A percentile compares a stretch with the other conserved stretches of the same genome.
Conservation (phyloP, 2,797 vertebrate species). For the Syncerus caffer region DNA sequence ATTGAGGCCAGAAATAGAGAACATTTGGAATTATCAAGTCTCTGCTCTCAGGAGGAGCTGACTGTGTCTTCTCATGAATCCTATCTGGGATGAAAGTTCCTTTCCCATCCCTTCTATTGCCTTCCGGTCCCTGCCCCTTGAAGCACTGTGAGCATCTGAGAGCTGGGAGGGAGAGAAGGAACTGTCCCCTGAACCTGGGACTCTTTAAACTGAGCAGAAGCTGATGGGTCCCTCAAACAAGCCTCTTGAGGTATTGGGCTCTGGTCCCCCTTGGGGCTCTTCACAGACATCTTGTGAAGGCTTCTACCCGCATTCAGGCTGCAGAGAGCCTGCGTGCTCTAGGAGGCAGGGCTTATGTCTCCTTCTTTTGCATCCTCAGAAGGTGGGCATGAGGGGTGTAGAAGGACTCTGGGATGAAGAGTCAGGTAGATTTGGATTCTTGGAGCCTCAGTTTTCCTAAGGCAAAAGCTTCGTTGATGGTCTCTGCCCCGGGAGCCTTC, state of each 20-base stretch:
- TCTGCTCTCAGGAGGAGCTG: background rate
- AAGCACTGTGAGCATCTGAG: background rate
- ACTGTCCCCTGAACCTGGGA: background rate
- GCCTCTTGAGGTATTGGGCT: no score
- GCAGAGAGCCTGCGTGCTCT: background rate
- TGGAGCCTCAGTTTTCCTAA: background rate
- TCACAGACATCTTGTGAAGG: no score
- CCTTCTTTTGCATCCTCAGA: background rate
- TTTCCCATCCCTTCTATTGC: background rate
- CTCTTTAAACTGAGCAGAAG: background rate
- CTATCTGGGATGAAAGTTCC: accelerated
- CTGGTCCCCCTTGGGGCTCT: background rate
- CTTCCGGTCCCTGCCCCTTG: background rate
- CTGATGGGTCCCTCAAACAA: background rate
- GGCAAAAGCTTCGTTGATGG: background rate
- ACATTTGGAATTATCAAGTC: background rate
- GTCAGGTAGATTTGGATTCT: background rate
- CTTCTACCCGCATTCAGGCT: accelerated
- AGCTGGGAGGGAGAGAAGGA: background rate
- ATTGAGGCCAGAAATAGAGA: background rate
- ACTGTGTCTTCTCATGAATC: background rate
- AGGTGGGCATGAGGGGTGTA: accelerated
- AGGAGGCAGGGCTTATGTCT: background rate
- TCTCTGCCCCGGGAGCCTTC: accelerated
- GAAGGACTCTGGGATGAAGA: no score